Evolutionary conservation across 2,888 invertebrate species (phyloP).

Genomic region (Eilema sororculum): DNA sequence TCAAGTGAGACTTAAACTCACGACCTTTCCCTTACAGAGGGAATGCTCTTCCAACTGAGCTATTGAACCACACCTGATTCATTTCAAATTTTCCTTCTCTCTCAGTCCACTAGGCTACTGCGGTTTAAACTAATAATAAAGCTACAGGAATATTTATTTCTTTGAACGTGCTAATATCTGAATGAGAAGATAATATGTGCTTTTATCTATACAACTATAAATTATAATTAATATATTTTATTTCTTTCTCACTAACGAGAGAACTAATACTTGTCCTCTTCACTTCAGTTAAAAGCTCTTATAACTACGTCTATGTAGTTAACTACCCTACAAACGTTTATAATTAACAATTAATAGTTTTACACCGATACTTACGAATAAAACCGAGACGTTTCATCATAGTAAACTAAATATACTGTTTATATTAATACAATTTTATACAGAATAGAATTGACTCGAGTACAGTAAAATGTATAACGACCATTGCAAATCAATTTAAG

Average conservation of each 20-base stretch:
- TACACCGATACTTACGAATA: not conserved
- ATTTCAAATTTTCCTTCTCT: too few species aligned
- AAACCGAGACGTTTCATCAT: not conserved
- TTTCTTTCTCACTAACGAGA: not conserved
- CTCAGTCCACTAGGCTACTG: too few species aligned
- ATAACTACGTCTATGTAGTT: not conserved
- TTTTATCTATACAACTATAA: too few species aligned
- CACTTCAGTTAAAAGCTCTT: not conserved
- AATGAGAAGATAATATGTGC: too few species aligned
- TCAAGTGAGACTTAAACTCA: too few species aligned
- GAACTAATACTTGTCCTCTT: not conserved
- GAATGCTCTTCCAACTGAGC: too few species aligned
- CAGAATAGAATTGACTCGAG: slow-evolving; percentile 15
- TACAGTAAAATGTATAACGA: slow-evolving; percentile 40
- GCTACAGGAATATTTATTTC: too few species aligned
- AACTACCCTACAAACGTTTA: not conserved
- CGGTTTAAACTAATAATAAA: too few species aligned
- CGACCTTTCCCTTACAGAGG: too few species aligned
- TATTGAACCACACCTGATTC: too few species aligned
- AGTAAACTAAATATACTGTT: not conserved
- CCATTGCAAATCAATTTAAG: slow-evolving; percentile 24
- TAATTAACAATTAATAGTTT: not conserved
- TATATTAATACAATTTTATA: not conserved
- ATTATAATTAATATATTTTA: not conserved
- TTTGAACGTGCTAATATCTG: too few species aligned